Base-by-base conservation (phyloP, 2,113 vertebrate species). In the Psittacula cyanocephala region DNA sequence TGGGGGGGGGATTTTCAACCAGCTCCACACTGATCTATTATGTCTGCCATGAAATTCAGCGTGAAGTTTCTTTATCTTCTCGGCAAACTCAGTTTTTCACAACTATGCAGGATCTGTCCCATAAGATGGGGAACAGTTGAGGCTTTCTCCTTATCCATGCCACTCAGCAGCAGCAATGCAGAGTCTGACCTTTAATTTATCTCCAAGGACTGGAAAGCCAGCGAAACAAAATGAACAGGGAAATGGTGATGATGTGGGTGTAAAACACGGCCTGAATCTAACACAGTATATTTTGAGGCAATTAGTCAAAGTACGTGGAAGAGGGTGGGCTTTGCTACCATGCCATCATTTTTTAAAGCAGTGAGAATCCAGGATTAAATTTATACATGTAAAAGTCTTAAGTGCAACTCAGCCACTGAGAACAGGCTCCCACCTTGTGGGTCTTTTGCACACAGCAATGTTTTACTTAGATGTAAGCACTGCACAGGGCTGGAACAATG, bases 251-350 rank as follows among this genome's bases (percentile, higher is more conserved):
- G 83, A 69, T 0, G 20, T 69, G 65, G 69, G n/a, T 86, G 63
- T 69, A 65, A 53, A 91, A 65, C 41, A 52, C 82, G 92, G 64
- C 70, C 62, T 84, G 69, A 55, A 47, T 60, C 70, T 71, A 65
- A 28, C 43, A 68, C 69, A 75, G 89, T 80, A 81, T 76, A 81
- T 93, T 95, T 95, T 67, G 86, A 86, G 84, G 86, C 81, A 71
- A 75, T 89, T 89, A 91, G 64, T 79, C 59, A 88, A 91, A 97
- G 88, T 70, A 91, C 7, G 25, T 94, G 62, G 52, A 55, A 94
- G 43, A 60, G 11, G n/a, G 53, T 88, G 63, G 63, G 71, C 52
- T 93, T 86, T 57, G 81, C 67, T 88, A 25, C 41, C 1, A 0
- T n/a, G 63, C 70, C 53, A 53, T 31, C 2, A 2, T 29, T 72